Percentiles rank a stretch among this genome's conserved stretches.
Evolutionary conservation across 2,888 invertebrate genomes (phyloP).

Genomic region (Merodon equestris): DNA sequence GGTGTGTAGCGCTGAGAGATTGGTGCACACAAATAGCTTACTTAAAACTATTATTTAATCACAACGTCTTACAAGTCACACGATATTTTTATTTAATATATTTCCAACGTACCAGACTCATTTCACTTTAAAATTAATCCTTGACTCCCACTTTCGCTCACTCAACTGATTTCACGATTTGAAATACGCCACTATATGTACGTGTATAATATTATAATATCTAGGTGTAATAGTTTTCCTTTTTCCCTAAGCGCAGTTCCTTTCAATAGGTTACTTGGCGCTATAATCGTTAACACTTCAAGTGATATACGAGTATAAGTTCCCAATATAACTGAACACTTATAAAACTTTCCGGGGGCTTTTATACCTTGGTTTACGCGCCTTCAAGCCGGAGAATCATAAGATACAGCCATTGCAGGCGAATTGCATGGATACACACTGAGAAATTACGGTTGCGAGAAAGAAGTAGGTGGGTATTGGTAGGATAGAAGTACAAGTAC

Average conservation of each 20-base stretch:
- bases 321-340: conserved; percentile 75
- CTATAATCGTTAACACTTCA: conserved; percentile 62
- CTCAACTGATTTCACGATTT: conserved; percentile 14
- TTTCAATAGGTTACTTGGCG: conserved; percentile 42
- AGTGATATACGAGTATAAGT: conserved; percentile 71
- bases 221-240: conserved; percentile 28
- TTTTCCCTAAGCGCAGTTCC: conserved; percentile 38
- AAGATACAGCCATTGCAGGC: conserved; percentile 54
- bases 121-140: conserved; percentile 16
- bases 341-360: conserved; percentile 74
- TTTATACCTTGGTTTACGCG: conserved; percentile 73
- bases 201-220: too few species aligned
- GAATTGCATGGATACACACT: conserved; percentile 59
- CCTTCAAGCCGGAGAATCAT: conserved; percentile 51
- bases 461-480: conserved; percentile 58
- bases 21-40: conserved; percentile 2
- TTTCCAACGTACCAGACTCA: conserved; percentile 53
- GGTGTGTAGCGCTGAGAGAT: conserved; percentile 39
- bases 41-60: not conserved
- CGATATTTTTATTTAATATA: not conserved
- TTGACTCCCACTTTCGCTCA: conserved; percentile 30
- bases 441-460: conserved; percentile 48
- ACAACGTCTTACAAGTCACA: not conserved
- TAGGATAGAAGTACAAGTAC: conserved; percentile 54
- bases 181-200: too few species aligned